These are phyloP conservation scores for Cerastoderma edule DNA, from an alignment of 2,888 invertebrate genomes.

Conservation along the genomic window DNA sequence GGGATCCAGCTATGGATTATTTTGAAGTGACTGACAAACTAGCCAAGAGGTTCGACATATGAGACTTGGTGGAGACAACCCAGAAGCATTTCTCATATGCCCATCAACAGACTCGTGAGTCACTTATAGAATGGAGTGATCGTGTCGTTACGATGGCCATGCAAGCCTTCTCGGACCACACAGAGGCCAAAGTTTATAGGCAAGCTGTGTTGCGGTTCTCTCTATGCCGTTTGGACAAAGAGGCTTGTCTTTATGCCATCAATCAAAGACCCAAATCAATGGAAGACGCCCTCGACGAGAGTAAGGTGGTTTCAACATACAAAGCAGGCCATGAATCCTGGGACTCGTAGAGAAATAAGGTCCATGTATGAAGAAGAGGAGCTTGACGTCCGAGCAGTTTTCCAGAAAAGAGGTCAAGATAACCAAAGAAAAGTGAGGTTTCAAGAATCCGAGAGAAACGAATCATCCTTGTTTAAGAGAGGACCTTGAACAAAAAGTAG, in stretches of 20 bases:
- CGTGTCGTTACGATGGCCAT: not conserved
- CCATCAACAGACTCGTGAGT: not conserved
- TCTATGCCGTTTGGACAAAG: not conserved
- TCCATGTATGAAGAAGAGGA: not conserved
- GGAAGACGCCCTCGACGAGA: not conserved
- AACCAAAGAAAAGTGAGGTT: not conserved
- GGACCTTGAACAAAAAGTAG: not conserved
- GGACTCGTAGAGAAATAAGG: not conserved
- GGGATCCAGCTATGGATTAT: not conserved
- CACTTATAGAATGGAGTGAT: not conserved
- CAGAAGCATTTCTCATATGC: not conserved
- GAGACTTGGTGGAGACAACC: not conserved
- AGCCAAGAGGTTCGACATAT: not conserved
- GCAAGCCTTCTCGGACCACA: not conserved
- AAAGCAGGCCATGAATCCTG: not conserved
- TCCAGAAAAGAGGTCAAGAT: not conserved
- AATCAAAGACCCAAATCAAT: not conserved
- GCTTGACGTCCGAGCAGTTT: not conserved
- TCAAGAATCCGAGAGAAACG: not conserved
- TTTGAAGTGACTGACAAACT: not conserved
- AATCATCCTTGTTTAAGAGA: no score
- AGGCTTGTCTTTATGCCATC: not conserved
- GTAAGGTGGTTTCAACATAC: not conserved
- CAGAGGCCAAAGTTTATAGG: not conserved
- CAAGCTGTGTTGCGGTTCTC: not conserved